phyloP scores from a whole-genome alignment of 2,888 invertebrate genomes.

The Spisula solida region DNA sequence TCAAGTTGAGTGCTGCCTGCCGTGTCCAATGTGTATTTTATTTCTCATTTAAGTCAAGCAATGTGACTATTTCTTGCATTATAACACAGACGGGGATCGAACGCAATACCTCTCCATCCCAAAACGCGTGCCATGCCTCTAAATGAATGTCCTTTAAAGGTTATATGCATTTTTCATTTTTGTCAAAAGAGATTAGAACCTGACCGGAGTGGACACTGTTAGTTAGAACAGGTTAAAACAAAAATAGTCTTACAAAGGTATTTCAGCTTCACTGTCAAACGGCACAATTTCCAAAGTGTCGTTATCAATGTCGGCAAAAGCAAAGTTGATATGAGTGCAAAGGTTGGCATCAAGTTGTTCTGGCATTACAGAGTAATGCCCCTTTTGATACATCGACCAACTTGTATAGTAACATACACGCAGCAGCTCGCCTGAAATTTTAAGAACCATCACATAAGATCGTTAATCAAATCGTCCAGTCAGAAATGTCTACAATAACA shows the following conservation, averaged over 20 bases:
- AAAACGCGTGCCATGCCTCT: background rate
- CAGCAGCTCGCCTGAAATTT: constrained; percentile 2
- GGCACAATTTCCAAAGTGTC: constrained; percentile 18
- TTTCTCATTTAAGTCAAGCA: too few relatives aligned
- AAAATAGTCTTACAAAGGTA: background rate
- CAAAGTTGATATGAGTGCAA: constrained; percentile 40
- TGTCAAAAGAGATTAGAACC: too few relatives aligned
- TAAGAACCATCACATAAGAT: background rate
- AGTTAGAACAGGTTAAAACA: background rate
- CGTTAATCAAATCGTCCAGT: background rate
- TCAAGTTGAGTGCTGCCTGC: too few relatives aligned
- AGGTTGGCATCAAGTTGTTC: constrained; percentile 24
- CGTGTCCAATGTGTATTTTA: too few relatives aligned
- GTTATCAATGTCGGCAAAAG: constrained; percentile 27
- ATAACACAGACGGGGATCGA: too few relatives aligned
- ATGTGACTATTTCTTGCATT: too few relatives aligned
- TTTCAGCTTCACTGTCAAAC: background rate
- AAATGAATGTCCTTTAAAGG: background rate
- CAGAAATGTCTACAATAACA: background rate
- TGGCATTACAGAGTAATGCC: background rate
- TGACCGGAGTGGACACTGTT: background rate
- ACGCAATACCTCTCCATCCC: too few relatives aligned
- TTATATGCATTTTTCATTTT: too few relatives aligned
- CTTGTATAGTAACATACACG: constrained; percentile 44
- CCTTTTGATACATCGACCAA: constrained; percentile 4